Conservation (phyloP, 2,113 vertebrate genomes). For the Hemichromis elongatus region DNA sequence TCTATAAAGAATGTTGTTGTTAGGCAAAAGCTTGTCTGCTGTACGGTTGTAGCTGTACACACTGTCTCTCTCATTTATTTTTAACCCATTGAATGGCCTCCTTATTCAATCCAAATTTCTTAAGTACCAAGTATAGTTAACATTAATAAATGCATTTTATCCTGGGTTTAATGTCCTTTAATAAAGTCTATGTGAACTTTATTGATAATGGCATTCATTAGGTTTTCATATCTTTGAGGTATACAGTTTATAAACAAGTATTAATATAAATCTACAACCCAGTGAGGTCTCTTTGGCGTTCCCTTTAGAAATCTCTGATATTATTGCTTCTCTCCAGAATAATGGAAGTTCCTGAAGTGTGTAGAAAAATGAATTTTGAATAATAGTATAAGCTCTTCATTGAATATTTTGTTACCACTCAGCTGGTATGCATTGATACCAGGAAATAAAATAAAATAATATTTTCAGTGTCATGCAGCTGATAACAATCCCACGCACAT, state of each 20-base stretch:
- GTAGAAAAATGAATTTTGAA: too few relatives aligned
- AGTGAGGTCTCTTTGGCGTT: too few relatives aligned
- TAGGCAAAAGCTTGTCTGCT: background rate
- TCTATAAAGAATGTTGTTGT: background rate
- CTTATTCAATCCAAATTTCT: background rate
- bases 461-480: too few relatives aligned
- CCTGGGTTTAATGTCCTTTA: background rate
- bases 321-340: too few relatives aligned
- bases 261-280: background rate
- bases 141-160: background rate
- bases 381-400: too few relatives aligned
- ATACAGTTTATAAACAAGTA: background rate
- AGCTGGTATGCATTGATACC: too few relatives aligned
- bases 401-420: too few relatives aligned
- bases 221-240: background rate
- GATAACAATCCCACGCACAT: too few relatives aligned
- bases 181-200: background rate
- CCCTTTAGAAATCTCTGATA: too few relatives aligned
- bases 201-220: background rate
- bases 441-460: too few relatives aligned
- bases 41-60: background rate
- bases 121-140: background rate
- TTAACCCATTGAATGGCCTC: background rate
- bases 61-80: background rate
- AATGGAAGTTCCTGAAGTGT: too few relatives aligned